phyloP scores from a whole-genome alignment of 2,797 vertebrate species.

The Tapera naevia region DNA sequence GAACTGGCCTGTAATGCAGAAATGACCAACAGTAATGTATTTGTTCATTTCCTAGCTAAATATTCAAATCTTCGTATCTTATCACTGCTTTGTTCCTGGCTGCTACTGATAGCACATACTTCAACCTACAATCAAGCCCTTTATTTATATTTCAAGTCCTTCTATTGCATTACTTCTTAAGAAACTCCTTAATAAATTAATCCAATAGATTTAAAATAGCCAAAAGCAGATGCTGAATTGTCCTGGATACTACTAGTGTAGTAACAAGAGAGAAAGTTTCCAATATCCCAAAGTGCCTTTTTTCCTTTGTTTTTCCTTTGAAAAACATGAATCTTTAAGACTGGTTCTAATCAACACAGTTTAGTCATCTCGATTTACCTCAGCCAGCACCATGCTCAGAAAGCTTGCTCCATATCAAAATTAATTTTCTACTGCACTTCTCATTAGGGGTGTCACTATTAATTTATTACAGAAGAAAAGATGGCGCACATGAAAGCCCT shows the following conservation, averaged over 20 bases:
- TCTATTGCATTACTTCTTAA: neutral
- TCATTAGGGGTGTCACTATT: neutral
- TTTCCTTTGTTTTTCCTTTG: neutral
- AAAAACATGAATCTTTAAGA: neutral
- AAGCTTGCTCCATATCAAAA: neutral
- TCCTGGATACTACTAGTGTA: neutral
- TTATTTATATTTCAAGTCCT: neutral
- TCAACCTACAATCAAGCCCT: neutral
- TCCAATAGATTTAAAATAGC: neutral
- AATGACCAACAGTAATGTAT: neutral
- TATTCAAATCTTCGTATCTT: neutral
- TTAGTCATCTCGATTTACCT: neutral
- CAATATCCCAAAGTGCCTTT: neutral
- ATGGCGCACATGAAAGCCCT: neutral
- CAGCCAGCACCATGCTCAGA: neutral
- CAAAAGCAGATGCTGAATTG: neutral
- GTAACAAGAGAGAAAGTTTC: neutral
- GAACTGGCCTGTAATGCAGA: neutral
- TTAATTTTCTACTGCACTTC: neutral
- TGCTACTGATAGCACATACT: neutral
- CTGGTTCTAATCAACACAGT: neutral
- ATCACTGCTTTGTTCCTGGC: neutral
- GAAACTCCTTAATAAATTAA: neutral
- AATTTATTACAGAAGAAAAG: neutral
- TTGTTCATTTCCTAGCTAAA: neutral